Evolutionary conservation across 23 tunicate species (phyloP), one percentile per base, ranked within the genome.

Genomic region (Halocynthia roretzi): DNA sequence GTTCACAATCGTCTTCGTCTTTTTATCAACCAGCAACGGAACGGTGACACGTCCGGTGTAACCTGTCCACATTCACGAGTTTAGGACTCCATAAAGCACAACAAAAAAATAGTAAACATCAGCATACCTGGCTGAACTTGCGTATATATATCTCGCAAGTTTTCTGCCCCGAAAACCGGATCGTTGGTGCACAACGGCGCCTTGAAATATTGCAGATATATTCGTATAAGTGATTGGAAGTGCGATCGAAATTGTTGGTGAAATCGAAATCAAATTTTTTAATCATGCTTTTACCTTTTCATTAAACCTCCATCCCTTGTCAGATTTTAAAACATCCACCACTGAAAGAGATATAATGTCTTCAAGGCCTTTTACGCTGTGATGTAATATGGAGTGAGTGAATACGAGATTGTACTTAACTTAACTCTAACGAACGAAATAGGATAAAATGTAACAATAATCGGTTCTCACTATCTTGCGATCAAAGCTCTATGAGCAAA

Each of bases 261-360:
- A 31, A 31, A 4, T 31, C 44, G 4, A 31, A 31, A 31, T 31
- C 44, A 4, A 31, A 31, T 31, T 0, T 31, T 31, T 31, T 31
- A 31, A 31, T 31, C 44, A 31, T 31, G 44, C 44, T 31, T 31
- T 60, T 21, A 85, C 75, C 56, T 88, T 63, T 6, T 76, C 84
- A 74, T 88, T 88, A 63, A 88, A 88, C 66, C 87, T 54, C 94
- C 94, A 88, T n/a, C 94, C 94, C 56, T 88, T 83, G 18, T 83
- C 84, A 6, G 18, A 7, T 87, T 78, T 88, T 1, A 83, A 69
- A 75, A 54, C 79, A 67, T 88, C 94, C 10, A 88, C 94, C 11
- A 68, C 77, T 7, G 94, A 82, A 51, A 50, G 57, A 6, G 94
- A 88, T 55, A 88, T 83, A 18, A 65, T 87, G 58, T 78, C 61